Conservation (phyloP, 2,888 invertebrate species). For the Leucophenga montana region DNA sequence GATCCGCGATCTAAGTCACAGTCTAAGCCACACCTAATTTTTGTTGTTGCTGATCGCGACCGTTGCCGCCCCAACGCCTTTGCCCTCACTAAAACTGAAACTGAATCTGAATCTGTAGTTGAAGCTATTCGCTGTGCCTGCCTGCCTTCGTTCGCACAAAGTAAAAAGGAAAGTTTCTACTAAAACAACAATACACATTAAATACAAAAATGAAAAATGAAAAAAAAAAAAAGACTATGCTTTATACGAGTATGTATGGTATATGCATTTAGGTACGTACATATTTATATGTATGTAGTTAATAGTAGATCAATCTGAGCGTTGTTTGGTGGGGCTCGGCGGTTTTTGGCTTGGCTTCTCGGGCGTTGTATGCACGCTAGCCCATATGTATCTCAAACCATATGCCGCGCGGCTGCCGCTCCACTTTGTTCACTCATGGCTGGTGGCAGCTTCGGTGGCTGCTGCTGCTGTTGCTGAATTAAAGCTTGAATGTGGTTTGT, state of each 20-base stretch:
- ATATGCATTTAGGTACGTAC: background rate
- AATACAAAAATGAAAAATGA: background rate
- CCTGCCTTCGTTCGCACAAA: slow-evolving; percentile 34
- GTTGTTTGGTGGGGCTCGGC: slow-evolving; percentile 56
- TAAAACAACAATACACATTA: background rate
- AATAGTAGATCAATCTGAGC: slow-evolving; percentile 60
- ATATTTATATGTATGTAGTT: too few species aligned
- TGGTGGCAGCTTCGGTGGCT: background rate
- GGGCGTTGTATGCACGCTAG: slow-evolving; percentile 4
- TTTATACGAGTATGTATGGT: background rate
- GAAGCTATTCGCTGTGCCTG: background rate
- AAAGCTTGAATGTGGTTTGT: slow-evolving; percentile 64
- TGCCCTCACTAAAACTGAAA: background rate
- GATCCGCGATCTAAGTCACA: too few species aligned
- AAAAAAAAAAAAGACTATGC: background rate
- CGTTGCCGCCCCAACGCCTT: slow-evolving; percentile 48
- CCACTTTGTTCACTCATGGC: background rate
- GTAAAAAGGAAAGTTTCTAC: slow-evolving; percentile 57
- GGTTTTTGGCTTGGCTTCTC: slow-evolving; percentile 38
- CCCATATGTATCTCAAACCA: background rate
- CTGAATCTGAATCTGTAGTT: too few species aligned
- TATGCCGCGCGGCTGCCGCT: background rate
- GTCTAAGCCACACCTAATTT: slow-evolving; percentile 12
- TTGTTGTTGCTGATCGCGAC: slow-evolving; percentile 54
- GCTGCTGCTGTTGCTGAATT: background rate